Evolutionary conservation across 2,888 invertebrate genomes (phyloP).

Genomic region (Liodrosophila aerea): DNA sequence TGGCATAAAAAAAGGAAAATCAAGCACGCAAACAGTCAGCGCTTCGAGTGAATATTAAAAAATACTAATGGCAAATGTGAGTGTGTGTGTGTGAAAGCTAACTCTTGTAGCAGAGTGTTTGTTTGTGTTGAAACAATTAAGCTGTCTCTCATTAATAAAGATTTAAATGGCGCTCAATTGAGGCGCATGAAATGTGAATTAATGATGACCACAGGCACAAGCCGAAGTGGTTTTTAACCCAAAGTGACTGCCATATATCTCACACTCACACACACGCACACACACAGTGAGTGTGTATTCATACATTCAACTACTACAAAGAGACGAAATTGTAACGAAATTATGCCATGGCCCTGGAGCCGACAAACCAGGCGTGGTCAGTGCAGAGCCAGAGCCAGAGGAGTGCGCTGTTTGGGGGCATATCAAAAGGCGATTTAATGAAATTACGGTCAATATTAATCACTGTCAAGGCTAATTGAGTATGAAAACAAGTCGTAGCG

Average conservation of each 20-base stretch:
- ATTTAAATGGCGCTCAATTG: constrained; percentile 40
- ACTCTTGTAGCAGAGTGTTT: neutral
- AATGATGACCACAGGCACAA: constrained; percentile 42
- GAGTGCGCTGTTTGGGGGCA: constrained; percentile 19
- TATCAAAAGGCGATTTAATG: constrained; percentile 74
- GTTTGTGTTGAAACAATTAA: constrained; percentile 26
- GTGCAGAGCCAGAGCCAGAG: constrained; percentile 1
- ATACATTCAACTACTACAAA: constrained; percentile 22
- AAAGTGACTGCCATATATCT: constrained; percentile 32
- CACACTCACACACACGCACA: constrained; percentile 3
- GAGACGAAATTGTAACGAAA: constrained; percentile 49
- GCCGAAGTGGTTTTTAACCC: constrained; percentile 44
- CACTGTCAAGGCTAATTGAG: constrained; percentile 75
- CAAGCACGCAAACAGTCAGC: no score
- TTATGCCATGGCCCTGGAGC: constrained; percentile 49
- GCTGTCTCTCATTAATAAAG: constrained; percentile 45
- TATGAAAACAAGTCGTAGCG: constrained; percentile 60
- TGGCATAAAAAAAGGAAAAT: no score
- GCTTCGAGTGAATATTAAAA: no score
- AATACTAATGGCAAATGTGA: no score
- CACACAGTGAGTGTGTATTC: constrained; percentile 1
- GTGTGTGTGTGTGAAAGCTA: neutral
- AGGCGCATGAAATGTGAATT: constrained; percentile 34
- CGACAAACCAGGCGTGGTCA: constrained; percentile 24
- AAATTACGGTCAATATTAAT: constrained; percentile 77